Conservation (phyloP, 2,797 vertebrate genomes). For the Allobates femoralis region DNA sequence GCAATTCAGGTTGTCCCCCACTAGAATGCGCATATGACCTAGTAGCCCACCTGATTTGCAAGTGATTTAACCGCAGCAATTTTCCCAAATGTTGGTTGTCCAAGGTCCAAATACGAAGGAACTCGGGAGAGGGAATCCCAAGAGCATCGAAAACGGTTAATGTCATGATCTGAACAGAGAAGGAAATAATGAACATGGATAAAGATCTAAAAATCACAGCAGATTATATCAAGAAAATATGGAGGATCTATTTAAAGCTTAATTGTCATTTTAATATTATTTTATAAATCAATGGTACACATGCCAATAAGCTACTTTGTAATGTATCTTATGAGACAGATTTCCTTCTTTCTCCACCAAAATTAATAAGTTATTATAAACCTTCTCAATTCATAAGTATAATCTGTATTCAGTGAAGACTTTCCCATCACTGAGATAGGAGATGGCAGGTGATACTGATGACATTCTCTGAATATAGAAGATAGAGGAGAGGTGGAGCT, state of each 20-base stretch:
- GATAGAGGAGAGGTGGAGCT: too few species aligned
- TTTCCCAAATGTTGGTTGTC: conserved; percentile 77
- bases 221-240: neutral
- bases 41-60: conserved; percentile 77
- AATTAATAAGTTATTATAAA: too few species aligned
- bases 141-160: conserved; percentile 77
- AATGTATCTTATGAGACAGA: too few species aligned
- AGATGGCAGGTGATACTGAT: too few species aligned
- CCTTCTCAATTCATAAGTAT: too few species aligned
- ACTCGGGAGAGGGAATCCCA: conserved; percentile 75
- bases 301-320: too few species aligned
- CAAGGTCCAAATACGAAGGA: conserved; percentile 88
- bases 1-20: neutral
- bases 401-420: too few species aligned
- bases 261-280: too few species aligned
- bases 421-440: too few species aligned
- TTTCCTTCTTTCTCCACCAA: too few species aligned
- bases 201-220: neutral
- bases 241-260: neutral
- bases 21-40: neutral
- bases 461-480: too few species aligned
- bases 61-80: conserved; percentile 80
- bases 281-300: too few species aligned
- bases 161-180: conserved; percentile 79
- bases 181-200: neutral